phyloP scores from a whole-genome alignment of 2,113 vertebrate genomes.

The Scatophagus argus region DNA sequence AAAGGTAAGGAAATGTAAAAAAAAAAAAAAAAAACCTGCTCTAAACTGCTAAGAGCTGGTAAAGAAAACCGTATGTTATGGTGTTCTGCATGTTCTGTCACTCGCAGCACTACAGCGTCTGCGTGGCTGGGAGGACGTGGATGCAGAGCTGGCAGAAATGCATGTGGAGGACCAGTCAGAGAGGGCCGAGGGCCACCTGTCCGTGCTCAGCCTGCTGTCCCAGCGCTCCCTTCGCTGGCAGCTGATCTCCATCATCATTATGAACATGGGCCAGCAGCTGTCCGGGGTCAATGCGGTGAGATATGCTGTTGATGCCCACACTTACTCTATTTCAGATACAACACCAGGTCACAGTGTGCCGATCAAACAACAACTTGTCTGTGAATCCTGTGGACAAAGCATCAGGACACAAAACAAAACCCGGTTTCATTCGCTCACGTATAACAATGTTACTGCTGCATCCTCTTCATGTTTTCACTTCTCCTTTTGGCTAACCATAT shows the following conservation, averaged over 20 bases:
- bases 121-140: slow-evolving; percentile 86
- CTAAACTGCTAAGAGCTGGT: accelerated
- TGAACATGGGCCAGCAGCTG: slow-evolving; percentile 95
- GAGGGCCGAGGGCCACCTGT: slow-evolving; percentile 84
- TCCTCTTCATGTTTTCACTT: not conserved
- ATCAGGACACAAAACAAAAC: not conserved
- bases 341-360: not conserved
- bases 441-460: not conserved
- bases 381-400: not conserved
- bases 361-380: not conserved
- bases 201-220: slow-evolving; percentile 85
- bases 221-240: slow-evolving; percentile 91
- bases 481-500: not conserved
- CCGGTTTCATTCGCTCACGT: not conserved
- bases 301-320: not conserved
- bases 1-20: slow-evolving; percentile 77
- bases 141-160: slow-evolving; percentile 89
- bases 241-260: slow-evolving; percentile 87
- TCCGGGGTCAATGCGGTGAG: slow-evolving; percentile 91
- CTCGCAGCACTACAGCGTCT: slow-evolving; percentile 85
- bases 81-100: not conserved
- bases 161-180: slow-evolving; percentile 87
- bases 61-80: not conserved
- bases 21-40: too few relatives aligned
- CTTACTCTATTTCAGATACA: not conserved